phyloP scores from a whole-genome alignment of 2,113 vertebrate species.

The Lynx canadensis region DNA sequence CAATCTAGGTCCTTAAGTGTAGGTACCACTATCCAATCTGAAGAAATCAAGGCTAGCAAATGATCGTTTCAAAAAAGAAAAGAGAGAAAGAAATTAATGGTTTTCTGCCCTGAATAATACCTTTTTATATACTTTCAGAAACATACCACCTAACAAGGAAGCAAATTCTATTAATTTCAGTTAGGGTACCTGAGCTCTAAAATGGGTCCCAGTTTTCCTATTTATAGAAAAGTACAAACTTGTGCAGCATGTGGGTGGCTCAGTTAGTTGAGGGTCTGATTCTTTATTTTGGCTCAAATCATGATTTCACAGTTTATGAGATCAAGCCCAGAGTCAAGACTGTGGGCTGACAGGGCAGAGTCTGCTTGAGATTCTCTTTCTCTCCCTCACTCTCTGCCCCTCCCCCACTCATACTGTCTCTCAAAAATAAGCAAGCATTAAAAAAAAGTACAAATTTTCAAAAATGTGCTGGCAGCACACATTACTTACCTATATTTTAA shows the following conservation, averaged over 20 bases:
- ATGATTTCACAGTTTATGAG: no score
- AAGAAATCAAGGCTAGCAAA: slow-evolving; percentile 5
- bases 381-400: no score
- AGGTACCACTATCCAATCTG: neutral
- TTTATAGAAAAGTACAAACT: neutral
- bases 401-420: no score
- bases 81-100: neutral
- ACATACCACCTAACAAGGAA: neutral
- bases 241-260: no score
- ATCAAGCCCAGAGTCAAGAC: no score
- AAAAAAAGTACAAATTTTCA: neutral
- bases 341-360: no score
- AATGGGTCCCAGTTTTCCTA: neutral
- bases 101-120: neutral
- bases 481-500: slow-evolving; percentile 17
- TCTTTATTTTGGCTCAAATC: no score
- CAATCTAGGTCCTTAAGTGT: neutral
- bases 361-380: no score
- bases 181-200: neutral
- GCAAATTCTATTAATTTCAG: neutral
- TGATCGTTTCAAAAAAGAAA: neutral
- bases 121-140: neutral
- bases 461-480: neutral
- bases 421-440: no score
- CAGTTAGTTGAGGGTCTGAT: no score